Evolutionary conservation across 2,113 vertebrate species (phyloP), one percentile per base, ranked within the genome.

Genomic region (Entomyzon cyanotis): DNA sequence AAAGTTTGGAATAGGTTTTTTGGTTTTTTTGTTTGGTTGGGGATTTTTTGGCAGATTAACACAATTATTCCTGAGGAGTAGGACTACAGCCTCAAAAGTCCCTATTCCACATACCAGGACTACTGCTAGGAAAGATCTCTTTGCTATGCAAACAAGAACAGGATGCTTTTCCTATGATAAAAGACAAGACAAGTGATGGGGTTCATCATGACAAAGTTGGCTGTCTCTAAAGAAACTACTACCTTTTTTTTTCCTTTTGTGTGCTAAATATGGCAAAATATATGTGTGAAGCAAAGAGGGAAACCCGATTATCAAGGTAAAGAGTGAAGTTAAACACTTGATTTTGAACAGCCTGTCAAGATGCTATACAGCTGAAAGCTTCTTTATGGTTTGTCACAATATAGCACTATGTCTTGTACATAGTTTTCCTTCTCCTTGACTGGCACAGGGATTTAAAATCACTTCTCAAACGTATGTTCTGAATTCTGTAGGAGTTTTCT

Each of bases 331-430:
- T 90, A 87, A 94, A 91, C 69, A 71, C 44, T 91, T 64, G n/a
- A n/a, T 79, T 95, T 87, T 97, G 65, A 94, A 68, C 73, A 91
- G 56, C 31, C 47, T 93, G 86, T 90, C 91, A 90, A 86, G 71
- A 52, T 37, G 33, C 76, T 87, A 2, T 84, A 78, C 33, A 84
- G 60, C 89, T 94, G 87, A 97, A 89, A 96, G 76, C 47, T 84
- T 81, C 64, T 87, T 78, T 81, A 64, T 56, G 56, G 47, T 87
- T 95, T 96, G 89, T 94, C 93, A 94, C 56, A 90, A 59, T 88
- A 93, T 58, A 94, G 59, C 68, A 80, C 28, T 74, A 81, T 68
- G 60, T 77, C 68, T 87, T 82, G 37, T 53, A 70, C 49, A 27
- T 79, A 76, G 28, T 75, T 71, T 60, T 90, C 22, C 44, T n/a